Evolutionary conservation across 2,113 vertebrate species (phyloP).

Genomic region (Prochilodus magdalenae): DNA sequence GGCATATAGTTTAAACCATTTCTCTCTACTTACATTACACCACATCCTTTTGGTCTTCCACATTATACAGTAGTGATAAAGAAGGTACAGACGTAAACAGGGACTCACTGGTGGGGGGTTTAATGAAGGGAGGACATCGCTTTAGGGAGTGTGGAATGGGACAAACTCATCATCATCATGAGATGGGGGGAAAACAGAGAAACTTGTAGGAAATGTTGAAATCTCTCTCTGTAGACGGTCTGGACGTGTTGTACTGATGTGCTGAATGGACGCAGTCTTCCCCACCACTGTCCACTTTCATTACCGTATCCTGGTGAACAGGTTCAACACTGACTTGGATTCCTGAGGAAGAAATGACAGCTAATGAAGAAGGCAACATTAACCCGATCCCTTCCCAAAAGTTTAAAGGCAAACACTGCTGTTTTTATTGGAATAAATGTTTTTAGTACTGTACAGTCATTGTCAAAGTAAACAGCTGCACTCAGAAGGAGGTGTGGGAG

Average conservation of each 20-base stretch:
- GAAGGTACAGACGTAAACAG: slow-evolving; percentile 55
- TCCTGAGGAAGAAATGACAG: slow-evolving; percentile 66
- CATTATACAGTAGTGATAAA: slow-evolving; percentile 61
- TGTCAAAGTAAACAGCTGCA: too few species aligned
- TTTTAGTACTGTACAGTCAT: too few species aligned
- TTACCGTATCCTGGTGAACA: slow-evolving; percentile 85
- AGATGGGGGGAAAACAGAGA: slow-evolving; percentile 29
- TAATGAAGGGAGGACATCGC: slow-evolving; percentile 44
- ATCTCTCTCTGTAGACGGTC: background rate
- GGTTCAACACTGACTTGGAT: slow-evolving; percentile 83
- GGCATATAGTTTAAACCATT: slow-evolving; percentile 62
- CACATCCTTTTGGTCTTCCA: slow-evolving; percentile 67
- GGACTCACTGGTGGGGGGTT: slow-evolving; percentile 44
- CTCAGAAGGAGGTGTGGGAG: too few species aligned
- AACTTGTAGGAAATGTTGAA: background rate
- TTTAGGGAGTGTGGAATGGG: slow-evolving; percentile 40
- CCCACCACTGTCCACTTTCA: slow-evolving; percentile 16
- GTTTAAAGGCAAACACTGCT: background rate
- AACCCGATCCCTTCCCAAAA: background rate
- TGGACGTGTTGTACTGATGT: background rate
- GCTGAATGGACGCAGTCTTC: background rate
- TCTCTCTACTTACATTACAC: slow-evolving; percentile 62
- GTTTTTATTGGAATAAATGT: background rate
- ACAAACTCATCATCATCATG: slow-evolving; percentile 46
- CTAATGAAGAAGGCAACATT: background rate